Evolutionary conservation across 2,888 invertebrate genomes (phyloP), one percentile per base, ranked within the genome.

Genomic region (Leistus spinibarbis): DNA sequence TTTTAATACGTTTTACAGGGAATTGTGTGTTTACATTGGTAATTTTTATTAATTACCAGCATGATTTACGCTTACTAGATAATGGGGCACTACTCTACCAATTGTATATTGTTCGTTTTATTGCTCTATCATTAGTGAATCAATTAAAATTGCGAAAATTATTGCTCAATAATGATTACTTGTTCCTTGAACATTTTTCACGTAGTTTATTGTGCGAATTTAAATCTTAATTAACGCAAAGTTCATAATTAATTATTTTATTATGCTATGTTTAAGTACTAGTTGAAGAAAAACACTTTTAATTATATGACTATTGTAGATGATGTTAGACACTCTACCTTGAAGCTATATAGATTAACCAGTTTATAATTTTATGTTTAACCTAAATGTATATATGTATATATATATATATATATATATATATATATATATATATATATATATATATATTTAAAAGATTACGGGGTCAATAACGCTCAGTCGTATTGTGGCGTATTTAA

Each of bases 1-100:
- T 66, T 72, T 65, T 65, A 24, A 54, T 57, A 24, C n/a, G 17
- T 72, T 72, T 65, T 57, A 72, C 66, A 72, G 66, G 57, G 40
- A 40, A 40, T 40, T 40, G 40, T 40, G 13, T 40, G 40, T 40
- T 40, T 10, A 40, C 40, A 40, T 40, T 40, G 40, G 10, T 5
- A 13, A 10, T 40, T 40, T 40, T 40, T 40, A 40, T 40, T 40
- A 40, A 40, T 40, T 40, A 40, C 40, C 40, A 40, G 40, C 40
- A 40, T 40, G 7, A 40, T 40, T 40, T 40, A 40, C 40, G 7
- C 40, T 40, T 40, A 40, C 40, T 13, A 40, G 40, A 40, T 40
- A 13, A 40, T 40, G 40, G 13, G 13, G 40, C 13, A 5, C n/a
- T n/a, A 40, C 13, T 40, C 40, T 10, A 40, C 0, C 40, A 40